phyloP scores from a whole-genome alignment of 2,797 vertebrate genomes.

The Cottoperca gobio region DNA sequence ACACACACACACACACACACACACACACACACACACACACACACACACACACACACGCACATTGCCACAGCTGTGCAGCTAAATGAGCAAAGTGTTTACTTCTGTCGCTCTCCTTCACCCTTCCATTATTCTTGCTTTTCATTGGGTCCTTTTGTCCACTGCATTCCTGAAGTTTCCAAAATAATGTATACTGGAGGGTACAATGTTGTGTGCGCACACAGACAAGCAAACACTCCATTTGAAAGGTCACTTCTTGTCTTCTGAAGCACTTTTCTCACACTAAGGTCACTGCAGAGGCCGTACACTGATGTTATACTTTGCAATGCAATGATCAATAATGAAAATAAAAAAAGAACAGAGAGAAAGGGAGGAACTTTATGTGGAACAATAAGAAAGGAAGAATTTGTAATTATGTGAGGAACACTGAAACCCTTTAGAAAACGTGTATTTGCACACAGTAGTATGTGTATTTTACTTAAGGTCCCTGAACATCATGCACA shows the following conservation, averaged over 20 bases:
- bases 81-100: constrained; percentile 75
- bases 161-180: constrained; percentile 64
- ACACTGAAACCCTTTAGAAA: not conserved
- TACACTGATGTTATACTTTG: not conserved
- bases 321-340: not conserved
- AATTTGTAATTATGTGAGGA: not conserved
- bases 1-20: constrained; percentile 15
- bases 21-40: constrained; percentile 44
- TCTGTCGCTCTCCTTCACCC: constrained; percentile 53
- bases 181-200: constrained; percentile 46
- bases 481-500: not conserved
- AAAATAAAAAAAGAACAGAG: not conserved
- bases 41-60: constrained; percentile 44
- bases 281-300: constrained; percentile 25
- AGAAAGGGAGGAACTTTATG: not conserved
- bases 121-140: constrained; percentile 62
- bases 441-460: not conserved
- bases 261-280: constrained; percentile 10
- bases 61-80: constrained; percentile 79
- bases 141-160: constrained; percentile 62
- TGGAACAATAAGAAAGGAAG: not conserved
- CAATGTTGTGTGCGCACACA: constrained; percentile 39
- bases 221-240: constrained; percentile 30
- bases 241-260: constrained; percentile 45
- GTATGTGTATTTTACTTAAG: constrained; percentile 3